A percentile compares a stretch with the other conserved stretches of the same genome.
phyloP scores from a whole-genome alignment of 2,113 vertebrate species.

The Leuciscus idus region DNA sequence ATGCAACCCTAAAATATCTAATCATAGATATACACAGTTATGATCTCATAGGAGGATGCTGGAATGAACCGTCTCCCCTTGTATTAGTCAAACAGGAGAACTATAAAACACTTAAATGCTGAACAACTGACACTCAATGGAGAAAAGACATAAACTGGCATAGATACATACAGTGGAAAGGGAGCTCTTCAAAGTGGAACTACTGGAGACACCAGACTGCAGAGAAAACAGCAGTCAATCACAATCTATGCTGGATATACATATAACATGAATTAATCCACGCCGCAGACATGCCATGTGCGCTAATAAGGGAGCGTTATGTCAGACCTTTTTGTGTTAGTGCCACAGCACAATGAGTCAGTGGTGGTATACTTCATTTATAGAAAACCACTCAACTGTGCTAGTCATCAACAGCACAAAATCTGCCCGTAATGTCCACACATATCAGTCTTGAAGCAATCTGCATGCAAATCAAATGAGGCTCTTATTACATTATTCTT shows the following conservation, averaged over 20 bases:
- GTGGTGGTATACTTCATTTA: background rate
- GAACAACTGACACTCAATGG: background rate
- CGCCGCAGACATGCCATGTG: background rate
- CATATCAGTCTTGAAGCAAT: background rate
- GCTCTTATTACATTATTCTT: background rate
- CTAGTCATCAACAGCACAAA: background rate
- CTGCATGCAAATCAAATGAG: background rate
- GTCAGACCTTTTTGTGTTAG: slow-evolving; percentile 17
- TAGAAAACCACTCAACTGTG: background rate
- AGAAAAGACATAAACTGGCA: background rate
- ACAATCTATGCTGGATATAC: background rate
- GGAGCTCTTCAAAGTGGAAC: slow-evolving; percentile 74
- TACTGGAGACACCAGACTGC: slow-evolving; percentile 74
- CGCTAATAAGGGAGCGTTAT: background rate
- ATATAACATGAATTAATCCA: background rate
- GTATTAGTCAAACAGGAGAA: background rate
- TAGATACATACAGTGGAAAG: slow-evolving; percentile 79
- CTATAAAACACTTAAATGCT: background rate
- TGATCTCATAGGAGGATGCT: background rate
- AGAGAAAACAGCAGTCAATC: slow-evolving; percentile 61
- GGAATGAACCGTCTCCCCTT: background rate
- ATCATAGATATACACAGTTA: background rate
- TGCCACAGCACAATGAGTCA: background rate
- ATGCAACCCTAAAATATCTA: background rate
- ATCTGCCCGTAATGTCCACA: background rate